These are phyloP conservation scores for Stigmatopora nigra DNA, from an alignment of 2,113 vertebrate genomes.

Conservation along the genomic window DNA sequence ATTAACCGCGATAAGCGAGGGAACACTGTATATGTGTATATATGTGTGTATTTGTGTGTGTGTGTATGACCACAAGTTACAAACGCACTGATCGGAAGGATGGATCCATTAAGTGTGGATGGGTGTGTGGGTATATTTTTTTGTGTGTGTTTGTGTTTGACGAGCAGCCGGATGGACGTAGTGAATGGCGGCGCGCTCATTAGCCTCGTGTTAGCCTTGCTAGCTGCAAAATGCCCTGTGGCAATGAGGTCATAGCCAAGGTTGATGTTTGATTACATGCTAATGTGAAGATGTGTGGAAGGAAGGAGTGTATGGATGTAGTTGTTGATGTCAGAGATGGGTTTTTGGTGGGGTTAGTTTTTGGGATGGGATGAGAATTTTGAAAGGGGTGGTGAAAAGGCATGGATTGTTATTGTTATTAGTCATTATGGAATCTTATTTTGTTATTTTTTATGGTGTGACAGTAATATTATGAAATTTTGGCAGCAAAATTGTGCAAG, in stretches of 20 bases:
- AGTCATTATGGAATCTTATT: too few species aligned
- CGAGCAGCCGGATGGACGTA: slow-evolving; percentile 50
- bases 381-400: too few species aligned
- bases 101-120: slow-evolving; percentile 53
- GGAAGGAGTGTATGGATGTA: slow-evolving; percentile 14
- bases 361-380: too few species aligned
- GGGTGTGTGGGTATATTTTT: slow-evolving; percentile 16
- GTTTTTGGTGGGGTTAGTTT: too few species aligned
- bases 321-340: neutral
- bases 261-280: slow-evolving; percentile 59
- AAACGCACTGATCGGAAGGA: slow-evolving; percentile 65
- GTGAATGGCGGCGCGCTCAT: slow-evolving; percentile 65
- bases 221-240: slow-evolving; percentile 50
- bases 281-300: slow-evolving; percentile 47
- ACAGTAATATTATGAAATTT: too few species aligned
- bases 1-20: too few species aligned
- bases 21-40: too few species aligned
- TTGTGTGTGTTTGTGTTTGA: slow-evolving; percentile 9
- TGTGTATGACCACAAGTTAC: too few species aligned
- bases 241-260: slow-evolving; percentile 56
- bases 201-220: slow-evolving; percentile 64
- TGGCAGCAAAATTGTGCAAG: too few species aligned
- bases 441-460: too few species aligned
- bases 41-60: too few species aligned
- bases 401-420: too few species aligned